Base-by-base conservation (phyloP, 2,797 vertebrate species). In the Moxostoma hubbsi region DNA sequence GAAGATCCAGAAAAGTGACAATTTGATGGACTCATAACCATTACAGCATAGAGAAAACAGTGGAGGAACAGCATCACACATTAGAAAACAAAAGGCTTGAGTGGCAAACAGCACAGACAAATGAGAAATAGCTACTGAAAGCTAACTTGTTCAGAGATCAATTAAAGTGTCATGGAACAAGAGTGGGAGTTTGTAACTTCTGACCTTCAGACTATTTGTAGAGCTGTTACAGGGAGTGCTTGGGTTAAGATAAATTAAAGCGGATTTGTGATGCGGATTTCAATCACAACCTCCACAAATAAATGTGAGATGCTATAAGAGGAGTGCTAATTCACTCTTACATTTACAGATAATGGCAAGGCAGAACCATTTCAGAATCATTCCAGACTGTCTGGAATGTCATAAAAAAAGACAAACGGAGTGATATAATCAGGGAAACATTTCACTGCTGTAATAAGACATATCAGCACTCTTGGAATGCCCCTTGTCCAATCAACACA, bases 101-200 rank as follows among this genome's bases (percentile, higher is more conserved):
- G n/a, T 36, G 18, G 55, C 50, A 50, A 71, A 58, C 8, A 51
- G 57, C 47, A 54, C 45, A 43, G 6, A 45, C 58, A 64, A 58
- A 63, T 15, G 43, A 79, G 50, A 16, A 64, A 65, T 24, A 8
- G 8, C 54, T 49, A 69, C 58, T 61, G 65, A 72, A 77, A 64
- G 3, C 7, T 61, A 50, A 47, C 67, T 79, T 59, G 43, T 53
- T 59, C 43, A 43, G 64, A 74, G 70, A 63, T 75, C 70, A 82
- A 53, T 67, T 82, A 78, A 62, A 82, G 73, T 64, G 59, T 49
- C 65, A 74, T 64, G 10, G 81, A 79, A 79, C 55, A 75, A 76
- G 64, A 70, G 63, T 70, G 75, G 75, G 55, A 66, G 58, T 59
- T 57, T 66, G 53, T 49, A 12, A 74, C 72, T 43, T 66, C 61